phyloP scores from a whole-genome alignment of 2,113 vertebrate species.

The Sclerurus mexicanus region DNA sequence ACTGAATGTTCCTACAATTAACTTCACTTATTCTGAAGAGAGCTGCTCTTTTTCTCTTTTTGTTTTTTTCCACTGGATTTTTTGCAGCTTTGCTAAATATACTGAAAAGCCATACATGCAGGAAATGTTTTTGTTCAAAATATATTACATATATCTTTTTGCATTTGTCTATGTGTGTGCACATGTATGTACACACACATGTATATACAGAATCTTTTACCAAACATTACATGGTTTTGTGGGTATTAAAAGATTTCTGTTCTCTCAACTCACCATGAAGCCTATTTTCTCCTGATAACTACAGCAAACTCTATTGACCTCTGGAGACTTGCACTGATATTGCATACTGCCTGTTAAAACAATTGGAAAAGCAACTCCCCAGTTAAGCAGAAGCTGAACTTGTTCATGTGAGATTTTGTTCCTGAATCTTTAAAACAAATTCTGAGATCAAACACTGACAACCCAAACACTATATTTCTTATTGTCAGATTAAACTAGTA shows the following conservation, averaged over 20 bases:
- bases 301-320: conserved; percentile 9
- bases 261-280: not conserved
- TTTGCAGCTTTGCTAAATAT: not conserved
- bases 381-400: not conserved
- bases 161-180: not conserved
- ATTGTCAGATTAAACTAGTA: not conserved
- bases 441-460: not conserved
- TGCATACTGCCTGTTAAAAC: not conserved
- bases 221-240: not conserved
- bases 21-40: not conserved
- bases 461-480: not conserved
- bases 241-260: not conserved
- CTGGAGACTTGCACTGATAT: not conserved
- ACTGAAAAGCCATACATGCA: not conserved
- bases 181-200: rapidly evolving
- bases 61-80: not conserved
- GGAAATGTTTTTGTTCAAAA: not conserved
- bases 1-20: not conserved
- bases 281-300: conserved; percentile 2
- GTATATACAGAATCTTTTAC: not conserved
- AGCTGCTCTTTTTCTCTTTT: not conserved
- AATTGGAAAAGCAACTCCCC: not conserved
- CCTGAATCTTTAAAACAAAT: not conserved
- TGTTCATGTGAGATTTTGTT: not conserved
- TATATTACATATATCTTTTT: not conserved